phyloP scores from a whole-genome alignment of 2,888 invertebrate genomes.

The Agriopis marginaria region DNA sequence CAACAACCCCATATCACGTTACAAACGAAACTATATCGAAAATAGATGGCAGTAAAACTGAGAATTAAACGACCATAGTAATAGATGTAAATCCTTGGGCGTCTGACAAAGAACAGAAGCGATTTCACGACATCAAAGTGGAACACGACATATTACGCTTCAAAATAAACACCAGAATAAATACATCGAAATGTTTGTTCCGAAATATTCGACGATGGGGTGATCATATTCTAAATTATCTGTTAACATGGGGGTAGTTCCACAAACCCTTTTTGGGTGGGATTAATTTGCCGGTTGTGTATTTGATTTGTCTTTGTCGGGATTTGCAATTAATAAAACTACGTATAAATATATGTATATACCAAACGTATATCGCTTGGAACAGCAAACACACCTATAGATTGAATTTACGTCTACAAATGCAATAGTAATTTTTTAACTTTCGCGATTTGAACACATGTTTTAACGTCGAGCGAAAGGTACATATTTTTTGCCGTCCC shows the following conservation, averaged over 20 bases:
- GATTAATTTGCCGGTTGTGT: slow-evolving; percentile 81
- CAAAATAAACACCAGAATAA: slow-evolving; percentile 85
- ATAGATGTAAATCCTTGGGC: slow-evolving; percentile 82
- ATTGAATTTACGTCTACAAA: slow-evolving; percentile 16
- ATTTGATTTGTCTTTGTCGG: slow-evolving; percentile 59
- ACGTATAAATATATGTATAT: slow-evolving; percentile 8
- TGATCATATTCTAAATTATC: slow-evolving; percentile 83
- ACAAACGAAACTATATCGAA: slow-evolving; percentile 79
- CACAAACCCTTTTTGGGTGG: slow-evolving; percentile 75
- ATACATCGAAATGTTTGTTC: slow-evolving; percentile 85
- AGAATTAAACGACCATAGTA: slow-evolving; percentile 75
- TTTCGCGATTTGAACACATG: too few relatives aligned
- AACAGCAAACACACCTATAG: slow-evolving; percentile 23
- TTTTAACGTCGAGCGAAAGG: too few relatives aligned
- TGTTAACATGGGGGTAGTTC: slow-evolving; percentile 80
- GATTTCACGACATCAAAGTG: slow-evolving; percentile 86
- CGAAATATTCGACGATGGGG: slow-evolving; percentile 81
- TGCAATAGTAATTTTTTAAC: too few relatives aligned
- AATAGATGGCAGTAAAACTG: slow-evolving; percentile 79
- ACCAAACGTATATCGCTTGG: background rate
- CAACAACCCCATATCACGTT: slow-evolving; percentile 69
- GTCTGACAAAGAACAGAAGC: slow-evolving; percentile 84
- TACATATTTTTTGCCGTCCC: too few relatives aligned
- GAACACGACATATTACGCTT: slow-evolving; percentile 86
- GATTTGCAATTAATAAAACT: slow-evolving; percentile 68